These are phyloP conservation scores for Stratiomys singularior DNA, from an alignment of 2,888 invertebrate genomes.

Conservation along the genomic window DNA sequence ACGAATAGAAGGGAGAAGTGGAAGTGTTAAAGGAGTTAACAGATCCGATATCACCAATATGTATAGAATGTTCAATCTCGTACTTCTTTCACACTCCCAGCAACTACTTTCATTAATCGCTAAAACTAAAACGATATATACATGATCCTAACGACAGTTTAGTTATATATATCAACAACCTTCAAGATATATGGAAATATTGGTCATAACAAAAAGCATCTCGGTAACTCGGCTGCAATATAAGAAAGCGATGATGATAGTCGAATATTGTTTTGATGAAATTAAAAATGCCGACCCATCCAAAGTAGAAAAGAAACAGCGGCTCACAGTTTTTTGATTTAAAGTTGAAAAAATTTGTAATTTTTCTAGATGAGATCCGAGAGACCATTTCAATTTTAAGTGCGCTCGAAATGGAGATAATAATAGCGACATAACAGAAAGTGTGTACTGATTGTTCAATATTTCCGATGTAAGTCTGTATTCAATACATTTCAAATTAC, in stretches of 20 bases:
- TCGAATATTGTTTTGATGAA: neutral
- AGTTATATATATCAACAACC: too few relatives aligned
- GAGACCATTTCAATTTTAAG: neutral
- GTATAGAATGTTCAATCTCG: slow-evolving; percentile 46
- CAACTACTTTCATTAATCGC: neutral
- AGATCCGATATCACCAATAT: slow-evolving; percentile 50
- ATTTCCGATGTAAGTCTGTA: too few relatives aligned
- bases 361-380: slow-evolving; percentile 38
- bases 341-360: slow-evolving; percentile 17
- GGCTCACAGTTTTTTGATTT: too few relatives aligned
- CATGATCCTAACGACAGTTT: too few relatives aligned
- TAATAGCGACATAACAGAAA: neutral
- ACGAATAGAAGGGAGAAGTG: too few relatives aligned
- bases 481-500: too few relatives aligned
- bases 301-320: neutral
- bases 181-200: too few relatives aligned
- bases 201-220: neutral
- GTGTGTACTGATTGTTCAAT: neutral
- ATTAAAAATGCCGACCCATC: neutral
- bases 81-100: neutral
- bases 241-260: too few relatives aligned
- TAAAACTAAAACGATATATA: too few relatives aligned
- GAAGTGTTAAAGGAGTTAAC: too few relatives aligned
- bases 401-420: neutral
- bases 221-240: too few relatives aligned